These are phyloP conservation scores for Sipha maydis DNA, from an alignment of 2,888 invertebrate genomes.

Conservation along the genomic window DNA sequence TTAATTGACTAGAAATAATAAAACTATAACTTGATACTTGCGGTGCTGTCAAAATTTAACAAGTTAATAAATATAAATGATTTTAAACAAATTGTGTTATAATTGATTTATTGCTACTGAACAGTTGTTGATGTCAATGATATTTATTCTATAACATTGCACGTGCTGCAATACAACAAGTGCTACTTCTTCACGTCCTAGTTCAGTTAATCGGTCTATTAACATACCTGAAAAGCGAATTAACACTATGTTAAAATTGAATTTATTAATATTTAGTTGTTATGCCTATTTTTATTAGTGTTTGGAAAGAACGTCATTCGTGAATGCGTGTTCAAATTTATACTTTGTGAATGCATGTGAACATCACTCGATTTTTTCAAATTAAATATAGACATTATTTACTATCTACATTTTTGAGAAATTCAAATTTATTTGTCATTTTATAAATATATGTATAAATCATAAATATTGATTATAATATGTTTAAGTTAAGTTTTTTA, in stretches of 20 bases:
- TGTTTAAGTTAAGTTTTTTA: too few species aligned
- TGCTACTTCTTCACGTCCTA: constrained; percentile 74
- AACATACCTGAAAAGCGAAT: constrained; percentile 69
- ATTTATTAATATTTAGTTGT: neutral
- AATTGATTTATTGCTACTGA: constrained; percentile 10
- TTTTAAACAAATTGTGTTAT: constrained; percentile 8
- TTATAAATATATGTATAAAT: too few species aligned
- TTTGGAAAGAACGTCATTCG: too few species aligned
- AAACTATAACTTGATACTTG: constrained; percentile 12
- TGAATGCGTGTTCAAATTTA: too few species aligned
- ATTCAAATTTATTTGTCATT: too few species aligned
- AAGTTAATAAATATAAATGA: neutral
- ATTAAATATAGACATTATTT: too few species aligned
- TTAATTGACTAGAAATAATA: constrained; percentile 57
- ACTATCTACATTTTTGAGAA: too few species aligned
- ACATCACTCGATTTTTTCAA: too few species aligned
- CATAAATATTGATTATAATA: too few species aligned
- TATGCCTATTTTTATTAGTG: too few species aligned
- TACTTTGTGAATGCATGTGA: too few species aligned
- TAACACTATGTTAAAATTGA: neutral
- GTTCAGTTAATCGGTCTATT: constrained; percentile 71
- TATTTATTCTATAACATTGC: constrained; percentile 68
- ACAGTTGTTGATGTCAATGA: constrained; percentile 33
- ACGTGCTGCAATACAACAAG: constrained; percentile 72
- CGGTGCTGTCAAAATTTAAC: neutral